Conservation (phyloP, 2,888 invertebrate genomes). For the Luffia ferchaultella region DNA sequence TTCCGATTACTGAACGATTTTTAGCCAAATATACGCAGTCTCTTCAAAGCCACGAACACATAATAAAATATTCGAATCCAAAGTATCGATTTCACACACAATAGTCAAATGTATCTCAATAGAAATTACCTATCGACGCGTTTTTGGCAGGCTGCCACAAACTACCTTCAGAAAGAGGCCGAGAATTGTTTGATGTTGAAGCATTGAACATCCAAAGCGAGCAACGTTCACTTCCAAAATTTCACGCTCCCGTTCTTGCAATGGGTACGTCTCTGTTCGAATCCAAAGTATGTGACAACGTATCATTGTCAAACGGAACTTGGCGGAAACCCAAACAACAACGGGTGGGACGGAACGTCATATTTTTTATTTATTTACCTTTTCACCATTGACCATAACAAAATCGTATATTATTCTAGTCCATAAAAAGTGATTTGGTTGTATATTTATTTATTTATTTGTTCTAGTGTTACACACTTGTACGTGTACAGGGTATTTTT, state of each 20-base stretch:
- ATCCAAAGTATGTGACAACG: slow-evolving; percentile 36
- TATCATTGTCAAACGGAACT: slow-evolving; percentile 40
- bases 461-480: too few relatives aligned
- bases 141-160: neutral
- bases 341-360: neutral
- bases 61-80: neutral
- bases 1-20: too few relatives aligned
- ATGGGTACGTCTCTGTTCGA: slow-evolving; percentile 26
- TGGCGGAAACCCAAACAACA: slow-evolving; percentile 50
- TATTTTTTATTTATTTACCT: neutral
- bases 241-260: slow-evolving; percentile 31
- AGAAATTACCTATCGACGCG: neutral
- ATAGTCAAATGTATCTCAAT: neutral
- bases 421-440: too few relatives aligned
- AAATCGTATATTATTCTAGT: too few relatives aligned
- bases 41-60: too few relatives aligned
- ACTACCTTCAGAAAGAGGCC: neutral
- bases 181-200: neutral
- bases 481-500: too few relatives aligned
- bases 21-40: too few relatives aligned
- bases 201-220: too few relatives aligned
- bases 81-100: neutral
- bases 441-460: too few relatives aligned
- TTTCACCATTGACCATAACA: neutral
- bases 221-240: slow-evolving; percentile 23